Percentiles rank a stretch among this genome's conserved stretches.
phyloP scores from a whole-genome alignment of 1,140 invertebrate species.

The Bombus affinis region DNA sequence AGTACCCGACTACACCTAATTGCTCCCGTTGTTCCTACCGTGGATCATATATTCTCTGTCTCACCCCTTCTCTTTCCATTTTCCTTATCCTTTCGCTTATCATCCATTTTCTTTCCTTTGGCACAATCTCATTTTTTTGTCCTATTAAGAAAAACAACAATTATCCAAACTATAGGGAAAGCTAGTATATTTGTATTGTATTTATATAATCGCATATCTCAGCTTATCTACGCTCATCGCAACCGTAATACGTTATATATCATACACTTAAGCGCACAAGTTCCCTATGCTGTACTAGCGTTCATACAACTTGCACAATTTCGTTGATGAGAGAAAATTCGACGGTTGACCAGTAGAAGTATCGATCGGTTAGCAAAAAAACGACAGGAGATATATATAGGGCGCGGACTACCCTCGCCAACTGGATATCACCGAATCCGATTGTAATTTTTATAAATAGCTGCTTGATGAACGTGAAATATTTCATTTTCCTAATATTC shows the following conservation, averaged over 20 bases:
- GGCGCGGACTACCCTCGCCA: not conserved
- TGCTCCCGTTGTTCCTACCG: not conserved
- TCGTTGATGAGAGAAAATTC: not conserved
- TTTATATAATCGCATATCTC: not conserved
- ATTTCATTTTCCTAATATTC: not conserved
- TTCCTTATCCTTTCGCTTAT: no score
- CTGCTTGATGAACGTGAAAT: not conserved
- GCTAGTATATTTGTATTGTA: not conserved
- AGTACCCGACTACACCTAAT: conserved; percentile 19
- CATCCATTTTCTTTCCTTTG: no score
- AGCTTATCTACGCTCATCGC: not conserved
- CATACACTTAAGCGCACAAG: not conserved
- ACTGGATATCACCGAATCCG: not conserved
- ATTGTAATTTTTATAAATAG: not conserved
- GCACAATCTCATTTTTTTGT: no score
- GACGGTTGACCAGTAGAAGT: not conserved
- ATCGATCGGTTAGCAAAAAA: not conserved
- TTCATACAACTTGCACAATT: not conserved
- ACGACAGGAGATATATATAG: not conserved
- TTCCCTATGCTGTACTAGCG: no score
- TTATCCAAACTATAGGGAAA: not conserved
- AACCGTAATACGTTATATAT: not conserved
- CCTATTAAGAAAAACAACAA: not conserved
- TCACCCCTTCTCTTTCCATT: not conserved
- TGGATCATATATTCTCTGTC: not conserved